A percentile compares a stretch with the other conserved stretches of the same genome.
phyloP scores from a whole-genome alignment of 1,140 invertebrate genomes.

The Amphibalanus amphitrite region DNA sequence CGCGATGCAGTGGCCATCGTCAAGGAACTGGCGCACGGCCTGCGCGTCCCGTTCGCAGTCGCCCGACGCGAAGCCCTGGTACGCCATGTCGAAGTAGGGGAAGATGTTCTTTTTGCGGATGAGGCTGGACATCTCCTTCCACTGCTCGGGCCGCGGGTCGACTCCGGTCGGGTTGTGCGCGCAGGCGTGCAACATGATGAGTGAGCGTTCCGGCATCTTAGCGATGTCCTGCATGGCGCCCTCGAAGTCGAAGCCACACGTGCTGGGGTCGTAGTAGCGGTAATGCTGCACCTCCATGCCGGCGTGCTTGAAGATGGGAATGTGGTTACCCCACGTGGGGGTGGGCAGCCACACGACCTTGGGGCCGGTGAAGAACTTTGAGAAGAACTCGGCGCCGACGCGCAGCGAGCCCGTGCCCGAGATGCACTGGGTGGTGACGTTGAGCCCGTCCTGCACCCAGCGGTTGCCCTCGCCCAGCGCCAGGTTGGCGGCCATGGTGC shows the following conservation, averaged over 20 bases:
- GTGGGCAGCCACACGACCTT: constrained; percentile 76
- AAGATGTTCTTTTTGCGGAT: constrained; percentile 72
- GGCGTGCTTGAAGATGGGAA: constrained; percentile 78
- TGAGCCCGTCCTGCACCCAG: constrained; percentile 49
- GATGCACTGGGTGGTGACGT: constrained; percentile 37
- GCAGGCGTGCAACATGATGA: constrained; percentile 91
- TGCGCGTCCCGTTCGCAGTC: constrained; percentile 73
- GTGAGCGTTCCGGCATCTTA: constrained; percentile 81
- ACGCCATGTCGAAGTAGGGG: constrained; percentile 99
- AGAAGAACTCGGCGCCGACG: constrained; percentile 76
- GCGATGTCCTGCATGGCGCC: constrained; percentile 79
- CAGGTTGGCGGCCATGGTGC: constrained; percentile 58
- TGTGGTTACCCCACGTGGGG: constrained; percentile 98
- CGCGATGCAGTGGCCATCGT: constrained; percentile 77
- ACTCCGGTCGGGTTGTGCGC: constrained; percentile 99
- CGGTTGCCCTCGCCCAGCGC: constrained; percentile 73
- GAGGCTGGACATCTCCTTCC: constrained; percentile 59
- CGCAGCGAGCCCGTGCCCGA: constrained; percentile 95
- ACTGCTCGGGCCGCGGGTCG: constrained; percentile 81
- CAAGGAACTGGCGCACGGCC: constrained; percentile 76
- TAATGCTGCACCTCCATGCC: constrained; percentile 77
- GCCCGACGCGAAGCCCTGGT: constrained; percentile 58
- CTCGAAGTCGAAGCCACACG: constrained; percentile 84
- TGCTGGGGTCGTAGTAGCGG: constrained; percentile 88
- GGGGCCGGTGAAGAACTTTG: constrained; percentile 60